phyloP scores from a whole-genome alignment of 1,140 invertebrate genomes.

The Drusus annulatus region DNA sequence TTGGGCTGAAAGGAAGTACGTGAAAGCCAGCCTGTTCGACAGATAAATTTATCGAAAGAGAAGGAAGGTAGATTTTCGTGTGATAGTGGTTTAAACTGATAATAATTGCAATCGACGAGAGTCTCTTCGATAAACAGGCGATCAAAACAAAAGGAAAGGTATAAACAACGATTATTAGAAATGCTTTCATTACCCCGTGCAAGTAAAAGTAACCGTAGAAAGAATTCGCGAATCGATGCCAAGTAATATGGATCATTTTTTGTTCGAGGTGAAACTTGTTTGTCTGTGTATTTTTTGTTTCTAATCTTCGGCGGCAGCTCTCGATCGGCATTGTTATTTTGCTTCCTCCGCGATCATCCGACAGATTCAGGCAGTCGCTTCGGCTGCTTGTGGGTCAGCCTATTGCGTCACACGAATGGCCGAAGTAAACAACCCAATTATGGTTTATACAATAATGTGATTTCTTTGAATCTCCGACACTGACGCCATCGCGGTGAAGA shows the following conservation, averaged over 20 bases:
- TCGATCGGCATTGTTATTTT: slow-evolving; percentile 40
- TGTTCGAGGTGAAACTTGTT: slow-evolving; percentile 50
- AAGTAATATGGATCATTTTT: slow-evolving; percentile 46
- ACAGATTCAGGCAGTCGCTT: not conserved
- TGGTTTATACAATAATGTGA: not conserved
- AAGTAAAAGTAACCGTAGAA: slow-evolving; percentile 45
- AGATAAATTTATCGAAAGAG: too few relatives aligned
- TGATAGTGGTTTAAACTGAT: too few relatives aligned
- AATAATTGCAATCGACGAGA: too few relatives aligned
- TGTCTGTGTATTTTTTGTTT: slow-evolving; percentile 37
- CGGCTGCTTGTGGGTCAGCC: slow-evolving; percentile 28
- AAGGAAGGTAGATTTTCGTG: too few relatives aligned
- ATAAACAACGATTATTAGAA: slow-evolving; percentile 6
- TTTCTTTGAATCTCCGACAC: not conserved
- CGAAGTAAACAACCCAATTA: slow-evolving; percentile 11
- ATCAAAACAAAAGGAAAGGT: slow-evolving; percentile 7
- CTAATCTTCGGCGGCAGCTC: slow-evolving; percentile 30
- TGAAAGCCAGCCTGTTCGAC: too few relatives aligned
- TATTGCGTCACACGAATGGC: slow-evolving; percentile 23
- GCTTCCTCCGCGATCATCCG: slow-evolving; percentile 28
- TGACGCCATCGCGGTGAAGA: not conserved
- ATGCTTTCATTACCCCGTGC: slow-evolving; percentile 22
- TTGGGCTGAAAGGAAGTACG: too few relatives aligned
- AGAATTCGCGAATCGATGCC: slow-evolving; percentile 41
- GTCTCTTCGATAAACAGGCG: too few relatives aligned